phyloP scores from a whole-genome alignment of 2,113 vertebrate species.

The Phalacrocorax brasilianus region DNA sequence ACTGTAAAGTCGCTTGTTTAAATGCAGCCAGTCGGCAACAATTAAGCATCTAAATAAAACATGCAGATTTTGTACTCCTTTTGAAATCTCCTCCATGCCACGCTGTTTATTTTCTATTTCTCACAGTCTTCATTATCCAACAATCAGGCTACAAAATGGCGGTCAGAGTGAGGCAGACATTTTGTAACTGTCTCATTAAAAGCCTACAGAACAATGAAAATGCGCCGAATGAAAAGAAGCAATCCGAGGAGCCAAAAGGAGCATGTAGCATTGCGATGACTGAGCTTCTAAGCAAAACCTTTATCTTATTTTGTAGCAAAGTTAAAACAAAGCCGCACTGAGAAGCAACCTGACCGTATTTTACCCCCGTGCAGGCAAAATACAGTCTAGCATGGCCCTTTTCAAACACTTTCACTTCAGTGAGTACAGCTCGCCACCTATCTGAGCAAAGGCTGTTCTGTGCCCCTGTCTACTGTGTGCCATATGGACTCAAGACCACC shows the following conservation, averaged over 20 bases:
- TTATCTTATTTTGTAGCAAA: not conserved
- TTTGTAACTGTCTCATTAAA: constrained; percentile 69
- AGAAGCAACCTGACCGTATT: not conserved
- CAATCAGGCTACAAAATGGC: constrained; percentile 81
- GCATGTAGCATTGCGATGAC: fast-evolving
- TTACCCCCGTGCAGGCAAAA: not conserved
- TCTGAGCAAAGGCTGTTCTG: not conserved
- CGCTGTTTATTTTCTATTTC: constrained; percentile 56
- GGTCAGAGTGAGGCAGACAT: constrained; percentile 76
- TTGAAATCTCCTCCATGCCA: constrained; percentile 45
- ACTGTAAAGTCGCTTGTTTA: constrained; percentile 71
- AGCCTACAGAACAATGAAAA: constrained; percentile 6
- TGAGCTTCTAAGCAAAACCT: not conserved
- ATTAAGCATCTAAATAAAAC: constrained; percentile 72
- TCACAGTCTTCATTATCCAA: constrained; percentile 73
- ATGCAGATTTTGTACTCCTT: constrained; percentile 62
- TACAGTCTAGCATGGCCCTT: not conserved
- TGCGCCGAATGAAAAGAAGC: not conserved
- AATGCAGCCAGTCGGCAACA: constrained; percentile 74
- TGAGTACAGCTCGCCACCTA: not conserved
- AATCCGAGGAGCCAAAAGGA: not conserved
- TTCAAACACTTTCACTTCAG: not conserved
- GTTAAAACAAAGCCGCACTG: not conserved
- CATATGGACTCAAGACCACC: constrained; percentile 36
- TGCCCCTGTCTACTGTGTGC: not conserved